Conservation (phyloP, 2,113 vertebrate genomes). For the Cinclus cinclus region DNA sequence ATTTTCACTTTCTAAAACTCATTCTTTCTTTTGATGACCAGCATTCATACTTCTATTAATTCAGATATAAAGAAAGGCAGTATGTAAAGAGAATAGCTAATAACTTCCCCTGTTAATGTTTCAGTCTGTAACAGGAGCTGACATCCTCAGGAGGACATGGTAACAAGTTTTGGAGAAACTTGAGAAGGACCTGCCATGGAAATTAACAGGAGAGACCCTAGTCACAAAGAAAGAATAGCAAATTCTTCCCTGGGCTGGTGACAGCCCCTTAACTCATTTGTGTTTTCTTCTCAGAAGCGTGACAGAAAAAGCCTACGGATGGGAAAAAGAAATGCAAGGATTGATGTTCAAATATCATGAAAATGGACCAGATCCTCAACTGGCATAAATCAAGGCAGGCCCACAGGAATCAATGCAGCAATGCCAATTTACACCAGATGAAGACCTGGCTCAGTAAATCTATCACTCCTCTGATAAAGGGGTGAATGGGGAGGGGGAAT, state of each 20-base stretch:
- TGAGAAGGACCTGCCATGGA: background rate
- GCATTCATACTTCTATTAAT: slow-evolving; percentile 70
- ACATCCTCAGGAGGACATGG: slow-evolving; percentile 6
- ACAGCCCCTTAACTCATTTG: slow-evolving; percentile 39
- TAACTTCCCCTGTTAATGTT: slow-evolving; percentile 47
- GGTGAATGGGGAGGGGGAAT: background rate
- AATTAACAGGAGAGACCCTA: slow-evolving; percentile 11
- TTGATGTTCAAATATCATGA: background rate
- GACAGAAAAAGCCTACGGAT: background rate
- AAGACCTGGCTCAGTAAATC: background rate
- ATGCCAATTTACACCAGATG: slow-evolving; percentile 2
- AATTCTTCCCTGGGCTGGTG: background rate
- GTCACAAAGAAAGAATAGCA: background rate
- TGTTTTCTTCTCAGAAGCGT: background rate
- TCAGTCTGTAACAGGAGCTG: slow-evolving; percentile 16
- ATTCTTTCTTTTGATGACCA: slow-evolving; percentile 67
- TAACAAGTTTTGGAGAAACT: slow-evolving; percentile 39
- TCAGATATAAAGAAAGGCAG: slow-evolving; percentile 54
- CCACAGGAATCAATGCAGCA: background rate
- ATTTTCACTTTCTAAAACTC: slow-evolving; percentile 70
- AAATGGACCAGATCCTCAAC: slow-evolving; percentile 16
- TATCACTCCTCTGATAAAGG: background rate
- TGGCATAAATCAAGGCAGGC: background rate
- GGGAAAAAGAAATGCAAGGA: background rate
- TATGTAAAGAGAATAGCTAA: slow-evolving; percentile 65